Evolutionary conservation across 2,888 invertebrate species (phyloP).

Genomic region (Lasiommata megera): DNA sequence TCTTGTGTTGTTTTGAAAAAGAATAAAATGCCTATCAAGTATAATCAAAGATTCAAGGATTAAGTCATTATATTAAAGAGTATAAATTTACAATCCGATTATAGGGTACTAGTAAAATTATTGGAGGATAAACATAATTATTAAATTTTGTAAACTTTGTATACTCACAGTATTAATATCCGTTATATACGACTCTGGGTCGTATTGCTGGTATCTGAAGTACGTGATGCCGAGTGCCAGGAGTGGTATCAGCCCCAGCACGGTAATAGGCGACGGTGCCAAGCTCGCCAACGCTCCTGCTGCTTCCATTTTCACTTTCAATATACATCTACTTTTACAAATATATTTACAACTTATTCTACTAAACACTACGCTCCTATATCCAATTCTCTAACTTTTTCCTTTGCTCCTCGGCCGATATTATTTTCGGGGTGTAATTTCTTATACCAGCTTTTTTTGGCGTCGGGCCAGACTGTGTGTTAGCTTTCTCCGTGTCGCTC

Average conservation of each 20-base stretch:
- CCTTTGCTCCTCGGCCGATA: conserved; percentile 80
- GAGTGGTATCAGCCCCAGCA: conserved; percentile 89
- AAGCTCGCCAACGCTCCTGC: conserved; percentile 79
- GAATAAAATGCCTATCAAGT: too few relatives aligned
- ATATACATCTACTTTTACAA: conserved; percentile 68
- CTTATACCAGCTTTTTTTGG: conserved; percentile 83
- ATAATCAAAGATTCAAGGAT: too few relatives aligned
- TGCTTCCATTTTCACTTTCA: conserved; percentile 66
- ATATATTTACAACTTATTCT: conserved; percentile 75
- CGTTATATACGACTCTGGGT: conserved; percentile 90
- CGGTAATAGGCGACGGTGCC: conserved; percentile 83
- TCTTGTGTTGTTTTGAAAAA: too few relatives aligned
- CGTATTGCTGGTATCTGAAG: conserved; percentile 89
- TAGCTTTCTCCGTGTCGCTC: conserved; percentile 69
- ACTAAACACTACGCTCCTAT: conserved; percentile 70
- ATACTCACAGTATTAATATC: conserved; percentile 86
- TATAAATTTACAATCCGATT: too few relatives aligned
- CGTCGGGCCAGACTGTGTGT: conserved; percentile 57
- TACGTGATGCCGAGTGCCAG: conserved; percentile 90
- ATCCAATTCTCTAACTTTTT: conserved; percentile 85
- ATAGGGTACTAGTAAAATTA: too few relatives aligned
- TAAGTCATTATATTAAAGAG: too few relatives aligned
- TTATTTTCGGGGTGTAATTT: conserved; percentile 87
- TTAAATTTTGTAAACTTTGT: not conserved
- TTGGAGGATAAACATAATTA: not conserved